Evolutionary conservation across 2,797 vertebrate species (phyloP).

Genomic region (Monodelphis domestica): DNA sequence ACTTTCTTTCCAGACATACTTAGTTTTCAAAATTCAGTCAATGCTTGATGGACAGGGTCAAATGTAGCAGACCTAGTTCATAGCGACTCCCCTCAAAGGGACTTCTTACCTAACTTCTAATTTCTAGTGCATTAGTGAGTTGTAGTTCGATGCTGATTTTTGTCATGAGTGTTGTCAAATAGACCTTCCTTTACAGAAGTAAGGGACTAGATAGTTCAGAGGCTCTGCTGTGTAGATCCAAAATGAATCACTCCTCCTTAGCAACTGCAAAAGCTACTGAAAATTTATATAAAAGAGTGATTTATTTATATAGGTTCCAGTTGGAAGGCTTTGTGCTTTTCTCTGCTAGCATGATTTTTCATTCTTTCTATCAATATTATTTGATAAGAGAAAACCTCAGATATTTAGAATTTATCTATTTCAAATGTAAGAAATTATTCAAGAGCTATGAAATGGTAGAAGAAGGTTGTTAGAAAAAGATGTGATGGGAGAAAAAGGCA

Average conservation of each 20-base stretch:
- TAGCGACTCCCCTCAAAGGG: background rate
- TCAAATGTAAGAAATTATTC: background rate
- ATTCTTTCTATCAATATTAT: background rate
- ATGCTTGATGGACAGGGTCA: too few species aligned
- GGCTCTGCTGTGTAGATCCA: background rate
- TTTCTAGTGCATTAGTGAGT: constrained; percentile 18
- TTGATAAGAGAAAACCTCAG: constrained; percentile 10
- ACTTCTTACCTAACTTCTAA: too few species aligned
- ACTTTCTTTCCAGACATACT: constrained; percentile 49
- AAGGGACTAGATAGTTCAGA: constrained; percentile 13
- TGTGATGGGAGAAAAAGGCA: background rate
- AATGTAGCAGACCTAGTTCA: background rate
- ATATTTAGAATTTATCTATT: background rate
- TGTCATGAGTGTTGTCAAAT: background rate
- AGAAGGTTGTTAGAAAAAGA: background rate
- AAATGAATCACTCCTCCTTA: background rate
- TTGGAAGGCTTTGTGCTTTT: background rate
- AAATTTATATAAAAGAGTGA: background rate
- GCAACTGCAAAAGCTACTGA: background rate
- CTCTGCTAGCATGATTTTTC: background rate
- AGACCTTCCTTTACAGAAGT: background rate
- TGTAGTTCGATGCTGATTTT: background rate
- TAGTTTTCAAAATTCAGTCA: constrained; percentile 52
- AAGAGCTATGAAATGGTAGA: background rate
- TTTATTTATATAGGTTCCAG: constrained; percentile 14